These are phyloP conservation scores for Synergus itoensis DNA, from an alignment of 2,888 invertebrate genomes.

Conservation along the genomic window DNA sequence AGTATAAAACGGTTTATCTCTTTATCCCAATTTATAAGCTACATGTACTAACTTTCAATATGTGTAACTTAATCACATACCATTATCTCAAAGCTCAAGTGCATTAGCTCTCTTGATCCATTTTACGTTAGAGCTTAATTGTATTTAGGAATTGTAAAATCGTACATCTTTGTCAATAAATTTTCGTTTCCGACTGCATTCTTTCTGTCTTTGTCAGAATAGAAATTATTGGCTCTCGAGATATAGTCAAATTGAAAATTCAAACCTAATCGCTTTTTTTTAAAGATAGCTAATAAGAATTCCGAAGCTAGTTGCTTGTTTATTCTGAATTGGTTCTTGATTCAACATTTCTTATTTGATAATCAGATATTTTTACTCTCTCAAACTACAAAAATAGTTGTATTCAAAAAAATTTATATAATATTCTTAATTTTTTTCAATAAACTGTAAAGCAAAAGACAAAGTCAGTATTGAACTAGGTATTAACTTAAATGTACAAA, in stretches of 20 bases:
- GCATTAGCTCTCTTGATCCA: background rate
- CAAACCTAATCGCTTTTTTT: no score
- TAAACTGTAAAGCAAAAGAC: no score
- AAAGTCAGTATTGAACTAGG: no score
- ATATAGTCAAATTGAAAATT: no score
- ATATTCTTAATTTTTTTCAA: no score
- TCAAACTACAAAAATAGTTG: no score
- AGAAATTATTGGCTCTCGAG: background rate
- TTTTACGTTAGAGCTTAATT: background rate
- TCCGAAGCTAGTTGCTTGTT: no score
- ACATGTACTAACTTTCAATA: constrained; percentile 7
- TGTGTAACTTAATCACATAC: constrained; percentile 11
- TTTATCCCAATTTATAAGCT: constrained; percentile 19
- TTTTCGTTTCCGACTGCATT: background rate
- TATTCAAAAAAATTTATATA: no score
- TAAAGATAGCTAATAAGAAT: no score
- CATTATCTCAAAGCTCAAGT: constrained; percentile 10
- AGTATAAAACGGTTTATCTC: constrained; percentile 2
- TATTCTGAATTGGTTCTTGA: no score
- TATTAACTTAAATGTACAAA: no score
- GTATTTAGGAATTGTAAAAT: background rate
- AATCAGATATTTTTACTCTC: no score
- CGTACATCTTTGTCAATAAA: background rate
- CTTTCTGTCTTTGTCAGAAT: background rate
- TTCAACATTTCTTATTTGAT: background rate